Evolutionary conservation across 64 coral and sea anemone genomes (phyloP).

Genomic region (Montipora sp.): DNA sequence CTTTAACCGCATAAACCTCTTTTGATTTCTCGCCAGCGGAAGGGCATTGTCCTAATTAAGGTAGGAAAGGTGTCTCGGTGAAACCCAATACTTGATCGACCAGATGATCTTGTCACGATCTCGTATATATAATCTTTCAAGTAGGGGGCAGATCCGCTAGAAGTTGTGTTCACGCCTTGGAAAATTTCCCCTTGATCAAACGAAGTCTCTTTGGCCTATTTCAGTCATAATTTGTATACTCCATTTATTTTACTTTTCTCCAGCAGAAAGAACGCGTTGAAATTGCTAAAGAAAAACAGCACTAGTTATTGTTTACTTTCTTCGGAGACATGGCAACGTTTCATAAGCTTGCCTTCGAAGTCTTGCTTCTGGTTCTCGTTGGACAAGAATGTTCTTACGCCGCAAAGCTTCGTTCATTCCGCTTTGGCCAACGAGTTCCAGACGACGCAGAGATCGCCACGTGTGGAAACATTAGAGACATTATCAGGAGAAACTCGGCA

Average conservation of each 20-base stretch:
- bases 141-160: constrained; percentile 22
- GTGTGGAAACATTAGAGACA: constrained; percentile 84
- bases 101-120: not conserved
- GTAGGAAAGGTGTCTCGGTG: not conserved
- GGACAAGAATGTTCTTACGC: not conserved
- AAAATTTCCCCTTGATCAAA: no score
- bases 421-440: constrained; percentile 21
- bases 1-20: not conserved
- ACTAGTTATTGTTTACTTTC: no score
- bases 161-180: not conserved
- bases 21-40: not conserved
- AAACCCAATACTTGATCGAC: not conserved
- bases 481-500: constrained; percentile 86
- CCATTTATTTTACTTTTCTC: not conserved
- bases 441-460: constrained; percentile 66
- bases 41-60: not conserved
- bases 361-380: not conserved
- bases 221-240: not conserved
- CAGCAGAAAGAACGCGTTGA: not conserved
- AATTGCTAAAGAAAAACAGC: not conserved
- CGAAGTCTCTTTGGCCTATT: not conserved
- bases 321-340: not conserved
- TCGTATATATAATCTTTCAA: not conserved
- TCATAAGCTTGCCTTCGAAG: not conserved
- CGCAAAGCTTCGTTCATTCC: constrained; percentile 8